phyloP scores from a whole-genome alignment of 2,797 vertebrate genomes.

The Pangasius mekongensis region DNA sequence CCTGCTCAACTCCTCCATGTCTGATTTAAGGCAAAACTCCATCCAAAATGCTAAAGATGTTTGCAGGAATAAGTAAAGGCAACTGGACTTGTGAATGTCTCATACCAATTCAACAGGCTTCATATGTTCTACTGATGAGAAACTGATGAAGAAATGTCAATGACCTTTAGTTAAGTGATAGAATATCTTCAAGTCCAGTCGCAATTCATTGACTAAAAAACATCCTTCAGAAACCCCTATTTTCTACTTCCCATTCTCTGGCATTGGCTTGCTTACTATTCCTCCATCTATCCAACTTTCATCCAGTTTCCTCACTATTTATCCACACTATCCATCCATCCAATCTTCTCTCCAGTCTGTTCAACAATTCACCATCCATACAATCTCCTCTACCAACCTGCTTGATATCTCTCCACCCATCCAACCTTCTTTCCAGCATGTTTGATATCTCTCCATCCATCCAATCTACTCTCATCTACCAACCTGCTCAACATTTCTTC shows the following conservation, averaged over 20 bases:
- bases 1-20: constrained; percentile 30
- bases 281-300: not conserved
- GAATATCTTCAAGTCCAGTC: not conserved
- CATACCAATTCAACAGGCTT: not conserved
- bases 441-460: not conserved
- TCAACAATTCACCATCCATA: not conserved
- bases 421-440: not conserved
- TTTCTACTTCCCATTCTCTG: not conserved
- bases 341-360: not conserved
- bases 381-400: not conserved
- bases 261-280: not conserved
- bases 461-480: not conserved
- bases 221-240: too few species aligned
- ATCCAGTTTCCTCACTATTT: not conserved
- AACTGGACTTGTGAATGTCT: not conserved
- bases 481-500: not conserved
- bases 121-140: not conserved
- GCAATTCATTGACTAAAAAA: not conserved
- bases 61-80: not conserved
- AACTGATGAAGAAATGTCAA: not conserved
- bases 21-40: constrained; percentile 1
- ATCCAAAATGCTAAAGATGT: constrained; percentile 9
- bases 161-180: not conserved
- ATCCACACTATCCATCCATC: not conserved
- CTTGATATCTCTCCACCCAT: not conserved